Evolutionary conservation across 2,888 invertebrate genomes (phyloP).

Genomic region (Xanthorhoe designata): DNA sequence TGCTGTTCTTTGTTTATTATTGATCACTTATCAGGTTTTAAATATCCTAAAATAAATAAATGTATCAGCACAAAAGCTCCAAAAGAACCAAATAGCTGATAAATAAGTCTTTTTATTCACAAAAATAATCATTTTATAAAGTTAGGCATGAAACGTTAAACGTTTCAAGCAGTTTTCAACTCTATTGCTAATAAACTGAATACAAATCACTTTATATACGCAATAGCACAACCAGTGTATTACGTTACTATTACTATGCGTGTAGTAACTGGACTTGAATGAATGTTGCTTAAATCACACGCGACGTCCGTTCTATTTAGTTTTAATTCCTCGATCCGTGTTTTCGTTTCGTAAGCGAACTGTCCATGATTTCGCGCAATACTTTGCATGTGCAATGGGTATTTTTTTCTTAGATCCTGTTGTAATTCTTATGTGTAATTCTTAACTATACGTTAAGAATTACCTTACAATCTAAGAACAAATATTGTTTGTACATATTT

Average conservation of each 20-base stretch:
- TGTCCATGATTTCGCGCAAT: conserved; percentile 37
- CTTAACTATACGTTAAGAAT: background rate
- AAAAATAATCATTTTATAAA: background rate
- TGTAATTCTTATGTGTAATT: too few relatives aligned
- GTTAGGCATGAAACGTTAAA: background rate
- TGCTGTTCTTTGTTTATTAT: too few relatives aligned
- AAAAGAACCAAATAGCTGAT: background rate
- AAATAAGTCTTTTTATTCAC: background rate
- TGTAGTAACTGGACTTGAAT: conserved; percentile 49
- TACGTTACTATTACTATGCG: conserved; percentile 44
- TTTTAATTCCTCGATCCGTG: conserved; percentile 53
- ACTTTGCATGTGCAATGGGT: conserved; percentile 24
- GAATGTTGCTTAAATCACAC: conserved; percentile 52
- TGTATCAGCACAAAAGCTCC: background rate
- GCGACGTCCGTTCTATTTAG: conserved; percentile 52
- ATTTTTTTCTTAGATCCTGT: conserved; percentile 12
- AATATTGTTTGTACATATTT: background rate
- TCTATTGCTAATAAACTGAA: background rate
- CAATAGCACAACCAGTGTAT: conserved; percentile 13
- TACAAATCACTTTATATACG: conserved; percentile 2
- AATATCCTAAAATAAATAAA: background rate
- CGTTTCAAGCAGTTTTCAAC: conserved; percentile 8
- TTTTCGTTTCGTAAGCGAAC: conserved; percentile 44
- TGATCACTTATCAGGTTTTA: background rate
- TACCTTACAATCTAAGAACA: background rate